phyloP scores from a whole-genome alignment of 2,797 vertebrate species.

The Balearica regulorum region DNA sequence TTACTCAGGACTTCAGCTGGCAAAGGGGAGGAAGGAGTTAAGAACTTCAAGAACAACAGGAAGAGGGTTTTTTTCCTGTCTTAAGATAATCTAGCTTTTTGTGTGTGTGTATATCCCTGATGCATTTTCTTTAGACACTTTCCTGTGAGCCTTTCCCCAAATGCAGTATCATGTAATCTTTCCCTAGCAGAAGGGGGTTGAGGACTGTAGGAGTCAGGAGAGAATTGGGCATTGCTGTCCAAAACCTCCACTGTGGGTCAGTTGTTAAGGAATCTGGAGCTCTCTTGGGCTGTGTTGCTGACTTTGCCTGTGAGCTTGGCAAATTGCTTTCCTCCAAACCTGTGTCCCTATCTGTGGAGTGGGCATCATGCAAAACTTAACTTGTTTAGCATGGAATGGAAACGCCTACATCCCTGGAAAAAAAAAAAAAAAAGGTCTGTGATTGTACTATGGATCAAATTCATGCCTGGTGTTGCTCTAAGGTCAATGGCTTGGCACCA shows the following conservation, averaged over 20 bases:
- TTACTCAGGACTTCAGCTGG: constrained; percentile 45
- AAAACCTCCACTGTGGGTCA: background rate
- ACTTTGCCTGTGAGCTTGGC: background rate
- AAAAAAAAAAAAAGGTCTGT: background rate
- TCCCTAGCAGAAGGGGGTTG: background rate
- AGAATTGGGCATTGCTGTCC: background rate
- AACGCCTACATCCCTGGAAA: background rate
- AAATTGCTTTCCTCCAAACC: background rate
- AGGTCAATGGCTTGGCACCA: background rate
- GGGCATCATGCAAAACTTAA: background rate
- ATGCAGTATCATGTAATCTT: background rate
- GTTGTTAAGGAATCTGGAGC: background rate
- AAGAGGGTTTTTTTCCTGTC: background rate
- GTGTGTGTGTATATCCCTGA: background rate
- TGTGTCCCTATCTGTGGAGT: background rate
- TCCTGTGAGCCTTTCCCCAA: background rate
- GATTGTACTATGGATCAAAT: background rate
- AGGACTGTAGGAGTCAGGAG: background rate
- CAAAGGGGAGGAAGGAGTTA: background rate
- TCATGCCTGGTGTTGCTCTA: background rate
- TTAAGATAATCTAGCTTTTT: background rate
- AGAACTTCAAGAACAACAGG: constrained; percentile 26
- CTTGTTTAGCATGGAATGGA: background rate
- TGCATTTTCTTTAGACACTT: constrained; percentile 7
- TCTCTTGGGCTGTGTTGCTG: background rate